Evolutionary conservation across 2,888 invertebrate species (phyloP), one percentile per base, ranked within the genome.

Genomic region (Ochropleura leucogaster): DNA sequence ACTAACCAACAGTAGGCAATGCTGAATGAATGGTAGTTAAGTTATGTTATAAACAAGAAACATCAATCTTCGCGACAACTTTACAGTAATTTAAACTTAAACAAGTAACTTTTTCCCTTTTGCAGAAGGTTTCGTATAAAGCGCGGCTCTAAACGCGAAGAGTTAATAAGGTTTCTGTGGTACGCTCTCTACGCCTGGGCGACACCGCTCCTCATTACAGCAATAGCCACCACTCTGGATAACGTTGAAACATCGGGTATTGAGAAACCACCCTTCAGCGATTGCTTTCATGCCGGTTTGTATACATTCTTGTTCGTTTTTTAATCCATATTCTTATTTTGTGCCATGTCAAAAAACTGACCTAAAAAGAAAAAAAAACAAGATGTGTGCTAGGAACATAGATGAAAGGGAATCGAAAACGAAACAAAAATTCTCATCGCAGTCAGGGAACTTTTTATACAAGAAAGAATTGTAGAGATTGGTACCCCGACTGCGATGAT

Each of bases 181-280:
- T 92, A 92, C 74, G 77, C 82, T 5, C 16, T 85, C 6, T 92
- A 88, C 60, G 91, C 87, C 2, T 92, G 85, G 82, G 92, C 92
- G 0, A 49, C 60, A 0, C 87, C 92, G 0, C 57, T 88, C 0
- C 40, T 82, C 3, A 4, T 79, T 4, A 68, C 79, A 0, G 46
- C 30, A 4, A 18, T 64, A 20, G 20, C 51, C 18, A 40, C 18
- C 30, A 9, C n/a, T 3, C 30, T 78, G 62, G 67, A 76, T 49
- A 76, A 76, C 59, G 3, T 55, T 20, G 55, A 55, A 18, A 67
- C 20, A 18, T 0, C 16, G 42, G 2, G 16, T 16, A 53, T 72
- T 4, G 0, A 3, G 14, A 7, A 85, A 16, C 88, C 89, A 3
- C 67, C 79, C 16, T 89, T 91, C n/a, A 30, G 60, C 0, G 12